Evolutionary conservation across 2,888 invertebrate species (phyloP), one percentile per base, ranked within the genome.

Genomic region (Dynastes maya): DNA sequence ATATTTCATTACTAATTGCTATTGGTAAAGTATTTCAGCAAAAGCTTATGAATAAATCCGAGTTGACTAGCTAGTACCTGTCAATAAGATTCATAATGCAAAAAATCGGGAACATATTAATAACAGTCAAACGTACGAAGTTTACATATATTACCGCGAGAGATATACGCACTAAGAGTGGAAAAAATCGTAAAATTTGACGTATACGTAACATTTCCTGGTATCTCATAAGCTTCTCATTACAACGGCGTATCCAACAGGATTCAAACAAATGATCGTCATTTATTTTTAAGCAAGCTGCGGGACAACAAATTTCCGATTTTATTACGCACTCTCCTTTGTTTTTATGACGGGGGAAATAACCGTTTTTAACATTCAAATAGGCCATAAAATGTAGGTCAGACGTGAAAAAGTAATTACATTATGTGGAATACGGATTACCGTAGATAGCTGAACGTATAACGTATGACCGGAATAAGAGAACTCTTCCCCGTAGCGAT

Each of bases 361-460:
- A 74, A 61, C 68, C 51, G 51, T 51, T 61, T 74, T 74, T 74
- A 22, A 74, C 72, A 74, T 74, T 74, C 61, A 72, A 58, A 72
- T 58, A 58, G 58, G 72, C 72, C 22, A 58, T 58, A 72, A 58
- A 58, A 72, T 72, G 37, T 58, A 72, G 72, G 72, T 45, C 72
- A 61, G 45, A 61, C 61, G 72, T 45, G 61, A 74, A 74, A 74
- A 74, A 45, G 61, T 74, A 74, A 74, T 74, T 74, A 74, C 72
- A 45, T 45, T 55, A 37, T 11, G 29, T 49, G 61, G 27, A 45
- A 22, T 63, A 61, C 29, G 72, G 27, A 74, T 74, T 74, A 61
- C 61, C 4, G 58, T 55, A 58, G 61, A 40, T 45, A 40, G 16
- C 72, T 71, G 37, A 71, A 55, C 53, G 9, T 5, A n/a, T 55